Evolutionary conservation across 2,113 vertebrate genomes (phyloP), one percentile per base, ranked within the genome.

Genomic region (Emydura subglobosa): DNA sequence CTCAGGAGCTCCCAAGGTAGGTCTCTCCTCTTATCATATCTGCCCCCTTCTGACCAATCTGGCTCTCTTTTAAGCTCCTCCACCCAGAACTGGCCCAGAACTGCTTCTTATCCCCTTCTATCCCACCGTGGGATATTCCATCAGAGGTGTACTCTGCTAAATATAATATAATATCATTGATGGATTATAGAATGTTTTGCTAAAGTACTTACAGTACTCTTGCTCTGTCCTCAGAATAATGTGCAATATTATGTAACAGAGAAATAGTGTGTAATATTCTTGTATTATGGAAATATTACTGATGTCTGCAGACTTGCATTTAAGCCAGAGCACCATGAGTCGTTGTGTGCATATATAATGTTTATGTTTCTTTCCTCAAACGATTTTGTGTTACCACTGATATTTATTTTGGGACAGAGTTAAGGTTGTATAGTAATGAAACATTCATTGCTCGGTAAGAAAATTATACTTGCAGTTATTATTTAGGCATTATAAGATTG

Each of bases 321-420:
- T 50, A 59, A 90, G 47, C 50, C 82, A 91, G 86, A 81, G 76
- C 17, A 39, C 10, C 4, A 0, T 59, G 31, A 91, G n/a, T 51
- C 74, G 76, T n/a, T 86, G 14, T 29, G 44, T 49, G 27, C 47
- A 17, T 50, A 13, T 79, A 50, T 79, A 19, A 79, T 21, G 79
- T 86, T 89, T 79, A 19, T 34, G 24, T 88, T 82, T 87, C 21
- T 91, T 88, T 82, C 86, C 51, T 79, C 54, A 22, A 90, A 92
- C 54, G 47, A 11, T 16, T 91, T 88, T 85, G 59, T 83, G 9
- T 92, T 87, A 96, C 44, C n/a, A 53, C 29, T 49, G 27, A 9
- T 11, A 49, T 90, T 94, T 83, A 49, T 51, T 94, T 51, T 65
- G 82, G 22, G 27, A 87, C 51, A 39, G 54, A 76, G 54, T 1